phyloP scores from a whole-genome alignment of 2,888 invertebrate genomes.

The Ceriagrion tenellum region DNA sequence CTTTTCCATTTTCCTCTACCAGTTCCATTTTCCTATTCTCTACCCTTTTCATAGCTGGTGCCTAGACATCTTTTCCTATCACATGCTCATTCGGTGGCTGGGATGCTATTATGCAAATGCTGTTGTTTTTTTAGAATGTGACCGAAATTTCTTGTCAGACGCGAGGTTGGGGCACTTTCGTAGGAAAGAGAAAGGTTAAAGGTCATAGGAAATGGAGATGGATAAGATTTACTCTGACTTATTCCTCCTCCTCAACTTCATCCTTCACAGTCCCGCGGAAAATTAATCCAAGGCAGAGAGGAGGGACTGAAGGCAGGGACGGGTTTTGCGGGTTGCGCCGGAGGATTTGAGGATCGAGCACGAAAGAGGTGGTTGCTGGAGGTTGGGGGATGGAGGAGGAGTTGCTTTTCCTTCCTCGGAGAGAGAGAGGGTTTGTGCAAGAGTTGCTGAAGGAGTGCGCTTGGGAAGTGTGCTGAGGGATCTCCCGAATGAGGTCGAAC shows the following conservation, averaged over 20 bases:
- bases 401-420: not conserved
- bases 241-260: not conserved
- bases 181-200: not conserved
- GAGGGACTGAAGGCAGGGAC: not conserved
- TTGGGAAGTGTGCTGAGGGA: not conserved
- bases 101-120: no score
- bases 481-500: not conserved
- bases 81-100: no score
- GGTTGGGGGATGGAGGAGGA: not conserved
- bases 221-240: not conserved
- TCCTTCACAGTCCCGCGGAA: not conserved
- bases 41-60: no score
- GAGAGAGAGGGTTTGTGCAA: not conserved
- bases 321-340: not conserved
- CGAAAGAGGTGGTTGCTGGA: not conserved
- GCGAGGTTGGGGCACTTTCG: not conserved
- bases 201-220: not conserved
- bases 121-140: no score
- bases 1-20: no score
- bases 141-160: no score
- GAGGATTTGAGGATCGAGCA: not conserved
- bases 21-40: no score
- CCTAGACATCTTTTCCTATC: no score
- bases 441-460: not conserved
- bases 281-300: not conserved